Percentiles rank a stretch among this genome's conserved stretches.
Evolutionary conservation across 2,888 invertebrate species (phyloP).

Genomic region (Achlya flavicornis): DNA sequence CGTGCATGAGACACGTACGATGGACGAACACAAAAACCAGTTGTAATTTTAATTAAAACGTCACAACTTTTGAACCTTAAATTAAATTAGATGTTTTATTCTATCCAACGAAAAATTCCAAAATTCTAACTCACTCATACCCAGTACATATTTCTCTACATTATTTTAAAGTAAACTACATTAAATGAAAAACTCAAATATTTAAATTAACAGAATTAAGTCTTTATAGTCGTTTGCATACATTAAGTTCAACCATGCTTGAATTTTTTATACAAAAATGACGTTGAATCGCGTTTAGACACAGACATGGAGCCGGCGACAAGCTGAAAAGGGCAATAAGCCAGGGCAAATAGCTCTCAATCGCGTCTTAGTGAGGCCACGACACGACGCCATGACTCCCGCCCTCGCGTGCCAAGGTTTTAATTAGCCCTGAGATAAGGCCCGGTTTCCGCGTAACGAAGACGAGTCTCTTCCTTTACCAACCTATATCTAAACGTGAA

Average conservation of each 20-base stretch:
- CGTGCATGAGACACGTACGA: conserved; percentile 63
- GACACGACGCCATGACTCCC: conserved; percentile 28
- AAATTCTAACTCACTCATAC: neutral
- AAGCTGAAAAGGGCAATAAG: conserved; percentile 48
- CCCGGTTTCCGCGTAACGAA: conserved; percentile 1
- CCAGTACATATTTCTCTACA: neutral
- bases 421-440: conserved; percentile 58
- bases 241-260: neutral
- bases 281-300: neutral
- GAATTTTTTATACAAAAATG: neutral
- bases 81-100: conserved; percentile 38
- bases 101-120: neutral
- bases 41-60: conserved; percentile 77
- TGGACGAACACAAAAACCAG: conserved; percentile 63
- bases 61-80: conserved; percentile 67
- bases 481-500: no score
- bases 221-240: no score
- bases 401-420: conserved; percentile 50
- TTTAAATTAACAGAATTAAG: neutral
- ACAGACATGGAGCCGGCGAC: conserved; percentile 13
- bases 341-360: conserved; percentile 37
- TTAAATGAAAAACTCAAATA: neutral
- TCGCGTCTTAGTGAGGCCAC: conserved; percentile 26
- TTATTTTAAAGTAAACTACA: neutral
- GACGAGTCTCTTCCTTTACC: neutral